Conservation (phyloP, 2,113 vertebrate species). For the Mormyrus lacerda region DNA sequence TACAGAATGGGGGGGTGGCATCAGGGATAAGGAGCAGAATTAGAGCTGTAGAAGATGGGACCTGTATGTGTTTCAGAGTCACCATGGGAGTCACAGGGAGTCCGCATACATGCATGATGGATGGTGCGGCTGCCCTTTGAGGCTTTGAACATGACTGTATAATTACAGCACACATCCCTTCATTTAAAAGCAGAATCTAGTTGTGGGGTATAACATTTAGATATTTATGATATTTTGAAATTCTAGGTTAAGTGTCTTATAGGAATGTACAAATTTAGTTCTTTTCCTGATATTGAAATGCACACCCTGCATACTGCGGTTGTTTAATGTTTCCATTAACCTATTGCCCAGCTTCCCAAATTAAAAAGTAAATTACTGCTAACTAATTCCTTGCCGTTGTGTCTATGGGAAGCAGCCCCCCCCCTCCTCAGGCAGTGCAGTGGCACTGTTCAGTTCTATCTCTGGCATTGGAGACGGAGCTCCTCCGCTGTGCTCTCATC, state of each 20-base stretch:
- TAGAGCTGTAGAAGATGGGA: neutral
- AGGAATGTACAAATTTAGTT: neutral
- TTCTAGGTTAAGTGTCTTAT: neutral
- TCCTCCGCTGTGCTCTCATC: neutral
- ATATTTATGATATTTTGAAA: neutral
- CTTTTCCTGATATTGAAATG: neutral
- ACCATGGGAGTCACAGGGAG: neutral
- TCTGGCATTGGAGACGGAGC: neutral
- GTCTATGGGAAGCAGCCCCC: neutral
- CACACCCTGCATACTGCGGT: neutral
- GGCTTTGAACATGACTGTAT: neutral
- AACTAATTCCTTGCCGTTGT: neutral
- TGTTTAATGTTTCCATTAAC: neutral
- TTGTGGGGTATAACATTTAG: neutral
- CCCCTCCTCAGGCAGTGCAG: neutral
- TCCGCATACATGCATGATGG: neutral
- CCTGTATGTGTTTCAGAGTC: neutral
- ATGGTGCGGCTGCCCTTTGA: neutral
- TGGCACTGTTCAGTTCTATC: neutral
- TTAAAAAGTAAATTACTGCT: neutral
- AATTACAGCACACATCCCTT: neutral
- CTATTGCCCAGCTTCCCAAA: neutral
- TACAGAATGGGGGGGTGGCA: neutral
- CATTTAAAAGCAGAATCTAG: neutral
- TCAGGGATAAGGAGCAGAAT: neutral